These are phyloP conservation scores for Umimayanthus kanabou DNA, from an alignment of 92 coral and sea anemone species.

Conservation along the genomic window DNA sequence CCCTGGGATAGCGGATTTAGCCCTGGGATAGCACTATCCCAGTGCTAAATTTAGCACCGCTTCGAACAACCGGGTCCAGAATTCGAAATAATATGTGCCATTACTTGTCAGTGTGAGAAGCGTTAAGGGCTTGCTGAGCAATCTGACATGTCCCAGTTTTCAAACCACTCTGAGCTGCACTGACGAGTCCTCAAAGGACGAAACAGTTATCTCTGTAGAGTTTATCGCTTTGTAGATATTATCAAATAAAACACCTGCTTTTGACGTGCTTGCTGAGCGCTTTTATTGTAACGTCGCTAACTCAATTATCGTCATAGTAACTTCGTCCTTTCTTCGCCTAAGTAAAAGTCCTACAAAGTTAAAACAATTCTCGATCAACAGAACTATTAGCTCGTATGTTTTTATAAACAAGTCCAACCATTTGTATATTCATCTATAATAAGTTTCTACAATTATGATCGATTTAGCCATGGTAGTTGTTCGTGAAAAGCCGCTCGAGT, in stretches of 20 bases:
- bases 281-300: neutral
- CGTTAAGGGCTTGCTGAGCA: too few species aligned
- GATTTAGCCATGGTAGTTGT: neutral
- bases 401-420: neutral
- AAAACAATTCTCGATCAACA: neutral
- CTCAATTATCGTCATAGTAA: neutral
- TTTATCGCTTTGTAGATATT: neutral
- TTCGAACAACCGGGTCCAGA: too few species aligned
- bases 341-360: neutral
- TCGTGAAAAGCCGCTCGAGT: neutral
- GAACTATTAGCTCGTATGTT: neutral
- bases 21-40: too few species aligned
- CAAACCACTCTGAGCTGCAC: too few species aligned
- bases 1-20: too few species aligned
- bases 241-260: neutral
- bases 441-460: neutral
- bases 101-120: too few species aligned
- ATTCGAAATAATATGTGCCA: too few species aligned
- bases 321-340: neutral
- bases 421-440: too few species aligned
- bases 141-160: too few species aligned
- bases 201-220: neutral
- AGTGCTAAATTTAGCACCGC: too few species aligned
- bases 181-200: too few species aligned
- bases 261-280: neutral